phyloP scores from a whole-genome alignment of 2,888 invertebrate genomes.

The Synanthedon tipuliformis region DNA sequence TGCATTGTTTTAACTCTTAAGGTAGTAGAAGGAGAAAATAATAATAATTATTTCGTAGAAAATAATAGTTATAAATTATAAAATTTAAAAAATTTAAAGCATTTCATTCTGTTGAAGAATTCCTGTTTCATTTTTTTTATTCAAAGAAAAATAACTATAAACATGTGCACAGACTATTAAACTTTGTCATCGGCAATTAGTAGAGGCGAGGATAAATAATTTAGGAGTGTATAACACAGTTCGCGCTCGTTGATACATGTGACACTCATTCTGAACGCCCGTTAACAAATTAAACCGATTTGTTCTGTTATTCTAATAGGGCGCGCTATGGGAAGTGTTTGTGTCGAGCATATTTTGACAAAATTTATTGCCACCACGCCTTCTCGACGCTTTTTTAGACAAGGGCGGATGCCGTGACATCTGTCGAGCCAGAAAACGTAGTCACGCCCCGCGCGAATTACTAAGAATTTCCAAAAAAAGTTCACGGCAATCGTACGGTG shows the following conservation, averaged over 20 bases:
- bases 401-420: slow-evolving; percentile 58
- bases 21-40: too few species aligned
- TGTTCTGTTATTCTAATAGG: slow-evolving; percentile 69
- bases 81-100: too few species aligned
- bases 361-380: slow-evolving; percentile 70
- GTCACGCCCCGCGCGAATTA: slow-evolving; percentile 46
- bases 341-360: slow-evolving; percentile 66
- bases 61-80: too few species aligned
- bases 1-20: too few species aligned
- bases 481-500: too few species aligned
- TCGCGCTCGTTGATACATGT: slow-evolving; percentile 48
- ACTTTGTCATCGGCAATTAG: slow-evolving; percentile 66
- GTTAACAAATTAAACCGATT: slow-evolving; percentile 69
- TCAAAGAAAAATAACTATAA: slow-evolving; percentile 30
- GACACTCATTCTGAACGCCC: slow-evolving; percentile 61
- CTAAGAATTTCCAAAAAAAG: slow-evolving; percentile 28
- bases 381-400: slow-evolving; percentile 47
- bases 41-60: too few species aligned
- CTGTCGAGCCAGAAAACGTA: slow-evolving; percentile 45
- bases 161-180: slow-evolving; percentile 62
- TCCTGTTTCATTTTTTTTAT: neutral
- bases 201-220: slow-evolving; percentile 57
- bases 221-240: slow-evolving; percentile 32
- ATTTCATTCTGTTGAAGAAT: neutral
- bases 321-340: slow-evolving; percentile 62